Percentiles rank a stretch among this genome's conserved stretches.
phyloP scores from a whole-genome alignment of 2,797 vertebrate genomes.

The Acrossocheilus fasciatus region DNA sequence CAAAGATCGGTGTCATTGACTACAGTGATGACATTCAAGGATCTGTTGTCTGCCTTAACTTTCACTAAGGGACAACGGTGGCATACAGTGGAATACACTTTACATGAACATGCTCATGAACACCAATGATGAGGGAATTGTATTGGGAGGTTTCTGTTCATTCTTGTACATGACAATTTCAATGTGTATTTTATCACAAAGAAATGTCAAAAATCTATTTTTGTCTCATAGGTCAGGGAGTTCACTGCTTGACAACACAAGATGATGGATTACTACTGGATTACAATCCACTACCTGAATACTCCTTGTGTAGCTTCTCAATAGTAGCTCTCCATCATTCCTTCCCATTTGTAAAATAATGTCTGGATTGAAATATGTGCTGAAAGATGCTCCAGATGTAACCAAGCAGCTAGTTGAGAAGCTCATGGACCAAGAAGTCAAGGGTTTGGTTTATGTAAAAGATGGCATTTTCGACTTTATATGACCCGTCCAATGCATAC shows the following conservation, averaged over 20 bases:
- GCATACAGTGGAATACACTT: background rate
- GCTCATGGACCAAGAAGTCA: background rate
- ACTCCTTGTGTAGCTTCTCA: background rate
- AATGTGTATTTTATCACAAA: background rate
- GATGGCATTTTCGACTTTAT: background rate
- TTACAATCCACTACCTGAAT: background rate
- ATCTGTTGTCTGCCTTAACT: background rate
- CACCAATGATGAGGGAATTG: background rate
- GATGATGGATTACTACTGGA: background rate
- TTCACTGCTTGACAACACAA: background rate
- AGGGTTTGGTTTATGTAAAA: background rate
- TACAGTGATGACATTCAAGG: background rate
- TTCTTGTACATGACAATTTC: background rate
- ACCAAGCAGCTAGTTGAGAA: background rate
- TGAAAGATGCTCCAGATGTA: background rate
- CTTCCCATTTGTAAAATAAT: background rate
- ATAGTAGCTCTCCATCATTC: background rate
- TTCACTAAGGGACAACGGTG: background rate
- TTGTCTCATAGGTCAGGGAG: background rate
- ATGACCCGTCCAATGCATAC: background rate
- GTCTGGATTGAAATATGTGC: background rate
- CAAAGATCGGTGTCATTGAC: background rate
- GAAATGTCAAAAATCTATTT: background rate
- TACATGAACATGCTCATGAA: background rate
- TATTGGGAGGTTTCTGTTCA: background rate